Base-by-base conservation (phyloP, 2,888 invertebrate species). In the Parnassius orleans region DNA sequence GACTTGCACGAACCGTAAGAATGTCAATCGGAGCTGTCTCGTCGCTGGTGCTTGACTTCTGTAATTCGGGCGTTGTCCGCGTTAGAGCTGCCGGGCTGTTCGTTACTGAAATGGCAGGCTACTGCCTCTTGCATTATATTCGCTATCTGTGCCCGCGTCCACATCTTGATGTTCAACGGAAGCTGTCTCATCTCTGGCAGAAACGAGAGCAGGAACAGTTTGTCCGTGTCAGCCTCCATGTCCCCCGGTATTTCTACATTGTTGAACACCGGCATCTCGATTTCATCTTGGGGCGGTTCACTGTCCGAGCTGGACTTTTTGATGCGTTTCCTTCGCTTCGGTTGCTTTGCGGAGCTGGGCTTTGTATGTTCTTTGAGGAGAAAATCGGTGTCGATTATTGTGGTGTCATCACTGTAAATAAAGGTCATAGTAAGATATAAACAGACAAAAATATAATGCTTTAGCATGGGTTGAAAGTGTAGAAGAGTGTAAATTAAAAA, bases 111-210 rank as follows among this genome's bases (percentile, higher is more conserved):
- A 56, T 87, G 85, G 46, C 80, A 78, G 1, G 73, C 72, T 1
- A 90, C 89, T 0, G 91, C 91, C 58, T 90, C 90, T 69, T 91
- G 90, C 90, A 91, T 90, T 0, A 87, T 72, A 57, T 80, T 87
- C 0, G 91, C 90, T 61, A 91, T 87, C 72, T 89, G 88, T 0
- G 89, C 83, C 14, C 90, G 68, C 56, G 84, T 86, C 91, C 91
- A 91, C 90, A 91, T 90, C 75, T 90, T 90, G 33, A 89, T 78
- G 68, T 89, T 80, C 1, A 81, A 65, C 0, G 90, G 90, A 33
- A 91, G 67, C 68, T 86, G 87, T 58, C 82, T 79, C 82, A 91
- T 85, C 73, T 91, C 90, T 10, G 90, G 90, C 24, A 88, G 71
- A 65, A 90, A 90, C 0, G 90, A 90, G 42, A 90, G 68, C 1